phyloP scores from a whole-genome alignment of 2,888 invertebrate species.

The Dastarcus helophoroides region DNA sequence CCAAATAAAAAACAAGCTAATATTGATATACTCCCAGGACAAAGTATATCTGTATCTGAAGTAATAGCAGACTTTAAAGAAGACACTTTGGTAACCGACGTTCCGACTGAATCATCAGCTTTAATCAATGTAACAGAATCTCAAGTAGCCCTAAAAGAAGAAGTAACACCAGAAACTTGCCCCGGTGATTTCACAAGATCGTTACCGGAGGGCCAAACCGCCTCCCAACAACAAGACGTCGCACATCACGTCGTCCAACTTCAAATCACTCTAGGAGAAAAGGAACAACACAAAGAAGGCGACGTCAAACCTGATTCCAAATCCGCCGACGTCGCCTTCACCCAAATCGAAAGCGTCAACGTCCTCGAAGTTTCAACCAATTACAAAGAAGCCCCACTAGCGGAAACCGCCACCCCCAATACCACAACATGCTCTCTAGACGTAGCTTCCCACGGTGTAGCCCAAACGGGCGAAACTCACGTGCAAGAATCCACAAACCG shows the following conservation, averaged over 20 bases:
- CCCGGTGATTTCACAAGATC: constrained; percentile 37
- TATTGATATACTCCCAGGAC: constrained; percentile 43
- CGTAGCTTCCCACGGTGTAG: constrained; percentile 44
- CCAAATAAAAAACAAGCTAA: constrained; percentile 43
- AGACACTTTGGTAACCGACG: constrained; percentile 35
- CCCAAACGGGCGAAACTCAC: constrained; percentile 46
- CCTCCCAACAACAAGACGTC: constrained; percentile 36
- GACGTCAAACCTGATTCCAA: constrained; percentile 44
- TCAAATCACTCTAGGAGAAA: constrained; percentile 40
- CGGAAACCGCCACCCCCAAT: constrained; percentile 32
- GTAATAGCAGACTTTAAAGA: constrained; percentile 42
- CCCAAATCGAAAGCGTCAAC: constrained; percentile 47
- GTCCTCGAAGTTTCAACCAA: constrained; percentile 44
- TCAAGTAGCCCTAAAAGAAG: constrained; percentile 42
- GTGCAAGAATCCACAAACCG: constrained; percentile 34
- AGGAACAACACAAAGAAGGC: constrained; percentile 38
- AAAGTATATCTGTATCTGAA: constrained; percentile 51
- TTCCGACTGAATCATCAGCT: constrained; percentile 41
- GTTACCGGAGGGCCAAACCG: constrained; percentile 35
- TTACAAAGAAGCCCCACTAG: constrained; percentile 42
- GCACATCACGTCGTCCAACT: constrained; percentile 37
- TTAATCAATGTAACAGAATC: constrained; percentile 40
- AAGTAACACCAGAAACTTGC: constrained; percentile 35
- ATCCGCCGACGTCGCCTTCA: constrained; percentile 40
- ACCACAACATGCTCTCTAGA: constrained; percentile 42